Evolutionary conservation across 2,888 invertebrate species (phyloP), one percentile per base, ranked within the genome.

Genomic region (Perithous albicinctus): DNA sequence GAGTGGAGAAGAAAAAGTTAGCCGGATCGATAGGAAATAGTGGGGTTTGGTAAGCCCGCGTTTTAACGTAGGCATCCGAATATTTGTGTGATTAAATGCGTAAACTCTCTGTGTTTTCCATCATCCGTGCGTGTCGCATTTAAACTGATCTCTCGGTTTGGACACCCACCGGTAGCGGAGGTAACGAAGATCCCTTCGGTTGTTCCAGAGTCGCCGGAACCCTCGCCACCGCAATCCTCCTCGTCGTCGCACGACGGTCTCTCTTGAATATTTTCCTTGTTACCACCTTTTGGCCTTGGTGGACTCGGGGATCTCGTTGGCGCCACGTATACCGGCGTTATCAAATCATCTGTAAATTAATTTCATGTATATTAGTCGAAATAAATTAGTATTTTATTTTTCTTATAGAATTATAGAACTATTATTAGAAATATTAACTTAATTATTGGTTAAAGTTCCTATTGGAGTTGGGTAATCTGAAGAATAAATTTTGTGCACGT

Each of bases 281-380:
- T 83, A 7, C 72, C 77, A 69, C 86, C 87, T 66, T 89, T 90
- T 41, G 89, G 90, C 85, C 88, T 91, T 72, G 84, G 84, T 6
- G 93, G 92, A 23, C 93, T 92, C 20, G 94, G 96, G 12, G 96
- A 96, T 87, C 95, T 94, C 38, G 96, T 96, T 1, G 97, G 96
- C 0, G 97, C 97, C 12, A 97, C 96, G 92, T 97, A 98, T 0
- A 98, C 97, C 0, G 98, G 98, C 0, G 98, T 98, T 86, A 98
- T 98, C 75, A 99, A 95, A 91, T 98, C 98, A 91, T 98, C 98
- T 92, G 87, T 8, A 84, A 85, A 83, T n/a, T n/a, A 38, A 23
- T 6, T 26, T 7, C 61, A 15, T 66, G 78, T 2, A 48, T 41
- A 20, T 35, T 41, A 18, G 43, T 64, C 32, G 12, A 29, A 48